phyloP scores from a whole-genome alignment of 2,797 vertebrate genomes.

The Dendrocincla tyrannina region DNA sequence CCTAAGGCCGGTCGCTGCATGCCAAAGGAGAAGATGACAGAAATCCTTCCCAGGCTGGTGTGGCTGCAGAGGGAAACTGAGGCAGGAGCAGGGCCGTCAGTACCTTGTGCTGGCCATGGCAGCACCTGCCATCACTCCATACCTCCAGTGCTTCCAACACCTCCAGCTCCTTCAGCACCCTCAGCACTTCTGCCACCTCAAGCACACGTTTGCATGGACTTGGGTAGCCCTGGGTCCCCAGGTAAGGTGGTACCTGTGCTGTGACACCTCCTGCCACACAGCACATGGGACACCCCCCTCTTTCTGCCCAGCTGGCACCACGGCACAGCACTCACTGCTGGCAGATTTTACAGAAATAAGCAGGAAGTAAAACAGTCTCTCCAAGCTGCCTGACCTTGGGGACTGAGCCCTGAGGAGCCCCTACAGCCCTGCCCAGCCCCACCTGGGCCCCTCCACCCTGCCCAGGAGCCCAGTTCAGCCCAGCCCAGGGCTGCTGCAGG shows the following conservation, averaged over 20 bases:
- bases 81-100: neutral
- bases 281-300: fast-evolving
- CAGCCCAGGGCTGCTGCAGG: neutral
- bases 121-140: fast-evolving
- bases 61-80: neutral
- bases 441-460: neutral
- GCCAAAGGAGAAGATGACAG: fast-evolving
- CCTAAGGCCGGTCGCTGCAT: neutral
- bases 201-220: fast-evolving
- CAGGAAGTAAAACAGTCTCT: neutral
- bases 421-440: fast-evolving
- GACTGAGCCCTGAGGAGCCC: neutral
- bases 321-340: neutral
- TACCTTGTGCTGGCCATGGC: fast-evolving
- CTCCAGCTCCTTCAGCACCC: neutral
- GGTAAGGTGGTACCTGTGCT: neutral
- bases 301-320: too few species aligned
- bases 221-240: neutral
- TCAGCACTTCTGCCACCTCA: fast-evolving
- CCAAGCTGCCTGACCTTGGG: neutral
- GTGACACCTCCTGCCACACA: neutral
- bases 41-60: fast-evolving
- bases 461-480: neutral
- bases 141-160: fast-evolving
- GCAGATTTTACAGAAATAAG: neutral